phyloP scores from a whole-genome alignment of 1,140 invertebrate species.

The Ectropis grisescens region DNA sequence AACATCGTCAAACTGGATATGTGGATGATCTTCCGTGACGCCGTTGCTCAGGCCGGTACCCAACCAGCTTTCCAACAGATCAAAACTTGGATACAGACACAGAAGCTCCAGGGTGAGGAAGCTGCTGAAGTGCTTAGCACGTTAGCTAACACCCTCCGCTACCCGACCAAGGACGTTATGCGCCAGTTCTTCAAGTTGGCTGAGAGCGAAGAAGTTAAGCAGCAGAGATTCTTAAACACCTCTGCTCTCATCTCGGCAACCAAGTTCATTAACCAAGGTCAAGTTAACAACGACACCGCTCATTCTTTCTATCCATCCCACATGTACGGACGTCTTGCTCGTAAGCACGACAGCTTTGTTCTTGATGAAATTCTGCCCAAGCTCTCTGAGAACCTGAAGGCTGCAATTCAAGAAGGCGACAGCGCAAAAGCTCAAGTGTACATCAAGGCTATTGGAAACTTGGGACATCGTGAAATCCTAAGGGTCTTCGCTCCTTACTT shows the following conservation, averaged over 20 bases:
- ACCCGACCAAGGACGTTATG: constrained; percentile 76
- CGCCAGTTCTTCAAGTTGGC: constrained; percentile 70
- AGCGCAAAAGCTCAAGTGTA: constrained; percentile 71
- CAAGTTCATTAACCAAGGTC: constrained; percentile 72
- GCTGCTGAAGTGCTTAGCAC: constrained; percentile 69
- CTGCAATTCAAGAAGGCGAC: constrained; percentile 67
- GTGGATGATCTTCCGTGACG: constrained; percentile 74
- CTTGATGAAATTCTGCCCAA: constrained; percentile 72
- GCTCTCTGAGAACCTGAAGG: constrained; percentile 64
- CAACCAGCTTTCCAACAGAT: constrained; percentile 75
- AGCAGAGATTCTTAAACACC: constrained; percentile 62
- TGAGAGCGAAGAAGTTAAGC: constrained; percentile 55
- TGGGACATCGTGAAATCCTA: constrained; percentile 72
- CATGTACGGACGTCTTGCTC: constrained; percentile 69
- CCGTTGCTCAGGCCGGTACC: constrained; percentile 75
- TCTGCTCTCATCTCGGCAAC: constrained; percentile 71
- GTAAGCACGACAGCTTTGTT: constrained; percentile 64
- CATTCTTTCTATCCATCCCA: constrained; percentile 75
- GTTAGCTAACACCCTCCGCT: constrained; percentile 64
- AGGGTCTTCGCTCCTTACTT: constrained; percentile 76
- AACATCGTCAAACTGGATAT: constrained; percentile 44
- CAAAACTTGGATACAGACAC: constrained; percentile 71
- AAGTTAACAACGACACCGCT: constrained; percentile 69
- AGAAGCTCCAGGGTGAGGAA: constrained; percentile 68
- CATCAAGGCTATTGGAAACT: constrained; percentile 74